A percentile compares a stretch with the other conserved stretches of the same genome.
phyloP scores from a whole-genome alignment of 1,140 invertebrate species.

The Ceratoteleas bidentatus region DNA sequence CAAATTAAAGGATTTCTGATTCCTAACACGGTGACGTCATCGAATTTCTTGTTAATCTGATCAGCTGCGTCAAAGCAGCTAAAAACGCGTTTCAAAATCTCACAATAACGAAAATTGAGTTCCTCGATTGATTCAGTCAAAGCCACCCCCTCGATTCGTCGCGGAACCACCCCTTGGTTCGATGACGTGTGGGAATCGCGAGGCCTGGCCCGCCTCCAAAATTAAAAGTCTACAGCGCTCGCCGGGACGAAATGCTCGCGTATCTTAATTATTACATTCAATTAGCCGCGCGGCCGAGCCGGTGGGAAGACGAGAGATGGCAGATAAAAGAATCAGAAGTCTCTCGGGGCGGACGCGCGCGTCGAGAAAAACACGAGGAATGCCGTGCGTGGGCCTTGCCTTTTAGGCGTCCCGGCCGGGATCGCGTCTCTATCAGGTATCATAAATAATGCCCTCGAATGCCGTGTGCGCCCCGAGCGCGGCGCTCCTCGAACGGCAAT shows the following conservation, averaged over 20 bases:
- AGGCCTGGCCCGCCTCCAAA: slow-evolving; percentile 24
- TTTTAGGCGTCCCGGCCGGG: slow-evolving; percentile 78
- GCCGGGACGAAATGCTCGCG: slow-evolving; percentile 37
- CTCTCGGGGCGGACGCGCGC: slow-evolving; percentile 43
- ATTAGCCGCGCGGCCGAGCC: slow-evolving; percentile 56
- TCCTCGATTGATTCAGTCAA: too few relatives aligned
- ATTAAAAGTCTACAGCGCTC: slow-evolving; percentile 43
- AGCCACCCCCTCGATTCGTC: too few relatives aligned
- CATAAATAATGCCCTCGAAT: slow-evolving; percentile 80
- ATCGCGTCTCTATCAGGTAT: slow-evolving; percentile 81
- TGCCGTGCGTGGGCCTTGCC: slow-evolving; percentile 78
- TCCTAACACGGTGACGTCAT: too few relatives aligned
- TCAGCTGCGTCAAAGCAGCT: too few relatives aligned
- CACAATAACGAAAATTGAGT: too few relatives aligned
- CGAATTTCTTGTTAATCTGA: too few relatives aligned
- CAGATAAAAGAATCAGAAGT: slow-evolving; percentile 66
- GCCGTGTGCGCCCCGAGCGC: slow-evolving; percentile 50
- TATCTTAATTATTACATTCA: slow-evolving; percentile 66
- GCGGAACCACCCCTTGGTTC: too few relatives aligned
- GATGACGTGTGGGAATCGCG: slow-evolving; percentile 18
- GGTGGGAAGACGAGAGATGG: slow-evolving; percentile 48
- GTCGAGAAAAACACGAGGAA: slow-evolving; percentile 70
- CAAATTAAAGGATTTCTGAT: too few relatives aligned
- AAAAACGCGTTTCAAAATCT: too few relatives aligned
- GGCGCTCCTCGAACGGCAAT: slow-evolving; percentile 47